Percentiles rank a stretch among this genome's conserved stretches.
Conservation (phyloP, 53 echinoderm and acorn worm genomes). For the Mesocentrotus franciscanus region DNA sequence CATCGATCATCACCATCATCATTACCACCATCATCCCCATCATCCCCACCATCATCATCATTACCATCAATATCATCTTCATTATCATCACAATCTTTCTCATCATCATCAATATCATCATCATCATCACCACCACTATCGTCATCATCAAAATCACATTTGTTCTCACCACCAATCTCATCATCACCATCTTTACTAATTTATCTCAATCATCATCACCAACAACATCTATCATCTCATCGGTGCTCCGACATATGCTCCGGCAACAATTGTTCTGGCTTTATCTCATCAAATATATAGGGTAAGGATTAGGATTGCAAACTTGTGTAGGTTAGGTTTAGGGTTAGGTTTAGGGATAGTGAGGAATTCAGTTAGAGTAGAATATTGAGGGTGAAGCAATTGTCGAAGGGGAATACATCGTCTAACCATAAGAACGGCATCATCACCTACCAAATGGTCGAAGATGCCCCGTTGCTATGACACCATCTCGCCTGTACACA, state of each 20-base stretch:
- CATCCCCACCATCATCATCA: slow-evolving; percentile 58
- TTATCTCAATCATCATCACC: slow-evolving; percentile 6
- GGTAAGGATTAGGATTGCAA: no score
- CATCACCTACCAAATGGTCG: slow-evolving; percentile 88
- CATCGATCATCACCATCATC: slow-evolving; percentile 57
- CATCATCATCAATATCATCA: slow-evolving; percentile 51
- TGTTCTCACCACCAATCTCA: slow-evolving; percentile 42
- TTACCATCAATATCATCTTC: slow-evolving; percentile 51
- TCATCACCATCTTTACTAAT: no score
- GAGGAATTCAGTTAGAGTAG: no score
- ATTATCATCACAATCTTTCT: slow-evolving; percentile 58
- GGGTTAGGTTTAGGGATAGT: no score
- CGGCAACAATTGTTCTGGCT: no score
- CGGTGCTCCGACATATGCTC: no score
- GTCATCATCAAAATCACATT: slow-evolving; percentile 53
- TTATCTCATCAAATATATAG: no score
- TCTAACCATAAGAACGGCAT: background rate
- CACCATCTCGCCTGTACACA: slow-evolving; percentile 56
- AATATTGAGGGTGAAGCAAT: no score
- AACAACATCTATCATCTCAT: slow-evolving; percentile 6
- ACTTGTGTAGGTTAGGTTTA: no score
- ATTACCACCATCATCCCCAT: slow-evolving; percentile 51
- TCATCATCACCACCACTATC: slow-evolving; percentile 56
- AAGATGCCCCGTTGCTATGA: slow-evolving; percentile 89
- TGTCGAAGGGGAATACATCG: no score